A percentile compares a stretch with the other conserved stretches of the same genome.
These are phyloP conservation scores for Odocoileus virginianus DNA, from an alignment of 2,113 vertebrate genomes.

Conservation along the genomic window DNA sequence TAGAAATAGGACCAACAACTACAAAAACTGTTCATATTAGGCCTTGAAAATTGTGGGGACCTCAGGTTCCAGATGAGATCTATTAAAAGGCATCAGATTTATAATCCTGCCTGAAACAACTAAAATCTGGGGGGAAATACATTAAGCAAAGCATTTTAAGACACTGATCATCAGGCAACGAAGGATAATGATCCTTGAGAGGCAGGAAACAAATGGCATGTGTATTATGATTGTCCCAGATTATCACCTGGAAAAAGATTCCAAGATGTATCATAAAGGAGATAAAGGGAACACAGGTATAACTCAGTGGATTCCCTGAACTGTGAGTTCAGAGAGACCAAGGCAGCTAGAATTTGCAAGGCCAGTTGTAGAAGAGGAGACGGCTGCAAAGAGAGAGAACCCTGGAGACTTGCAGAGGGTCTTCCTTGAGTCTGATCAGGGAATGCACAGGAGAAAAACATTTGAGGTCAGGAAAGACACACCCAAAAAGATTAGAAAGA, in stretches of 20 bases:
- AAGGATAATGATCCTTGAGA: neutral
- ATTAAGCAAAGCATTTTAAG: neutral
- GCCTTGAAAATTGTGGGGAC: neutral
- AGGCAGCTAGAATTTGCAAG: neutral
- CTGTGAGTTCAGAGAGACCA: neutral
- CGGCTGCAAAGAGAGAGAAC: neutral
- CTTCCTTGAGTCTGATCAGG: neutral
- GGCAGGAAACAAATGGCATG: neutral
- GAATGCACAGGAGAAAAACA: neutral
- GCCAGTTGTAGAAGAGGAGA: neutral
- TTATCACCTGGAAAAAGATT: neutral
- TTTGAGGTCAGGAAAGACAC: neutral
- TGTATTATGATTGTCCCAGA: neutral
- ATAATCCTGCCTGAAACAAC: neutral
- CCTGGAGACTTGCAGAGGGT: neutral
- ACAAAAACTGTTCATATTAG: neutral
- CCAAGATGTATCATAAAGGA: neutral
- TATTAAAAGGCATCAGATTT: neutral
- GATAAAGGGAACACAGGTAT: neutral
- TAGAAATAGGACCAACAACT: neutral
- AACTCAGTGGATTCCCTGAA: neutral
- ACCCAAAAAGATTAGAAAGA: neutral
- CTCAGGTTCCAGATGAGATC: neutral
- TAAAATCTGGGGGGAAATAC: neutral
- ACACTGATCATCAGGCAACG: neutral